These are phyloP conservation scores for Tarsius wallacei DNA, from an alignment of 2,797 vertebrate genomes.

Conservation along the genomic window DNA sequence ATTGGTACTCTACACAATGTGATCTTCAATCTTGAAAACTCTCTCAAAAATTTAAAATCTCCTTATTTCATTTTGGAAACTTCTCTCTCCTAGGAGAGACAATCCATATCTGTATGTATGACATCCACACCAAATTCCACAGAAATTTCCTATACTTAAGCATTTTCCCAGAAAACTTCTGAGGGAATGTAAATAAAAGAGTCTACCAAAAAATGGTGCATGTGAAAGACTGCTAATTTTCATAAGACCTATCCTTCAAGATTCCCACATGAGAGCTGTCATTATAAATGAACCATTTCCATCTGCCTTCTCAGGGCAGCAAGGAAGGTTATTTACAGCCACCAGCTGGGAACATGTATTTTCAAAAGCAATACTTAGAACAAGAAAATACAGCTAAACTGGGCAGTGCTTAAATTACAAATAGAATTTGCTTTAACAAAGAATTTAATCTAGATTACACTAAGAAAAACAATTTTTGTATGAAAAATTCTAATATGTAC, in stretches of 20 bases:
- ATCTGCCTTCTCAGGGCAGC: conserved; percentile 89
- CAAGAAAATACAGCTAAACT: conserved; percentile 62
- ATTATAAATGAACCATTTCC: conserved; percentile 90
- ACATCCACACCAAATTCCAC: conserved; percentile 67
- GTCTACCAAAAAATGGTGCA: conserved; percentile 85
- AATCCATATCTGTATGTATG: conserved; percentile 33
- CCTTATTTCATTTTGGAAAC: not conserved
- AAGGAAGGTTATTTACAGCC: conserved; percentile 90
- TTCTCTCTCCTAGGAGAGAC: conserved; percentile 55
- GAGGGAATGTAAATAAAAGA: conserved; percentile 82
- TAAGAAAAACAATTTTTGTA: not conserved
- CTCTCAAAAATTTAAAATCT: conserved; percentile 55
- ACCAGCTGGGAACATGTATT: conserved; percentile 87
- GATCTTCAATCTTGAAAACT: conserved; percentile 65
- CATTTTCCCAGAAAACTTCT: conserved; percentile 77
- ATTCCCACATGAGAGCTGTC: conserved; percentile 87
- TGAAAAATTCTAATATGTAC: conserved; percentile 27
- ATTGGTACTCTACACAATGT: not conserved
- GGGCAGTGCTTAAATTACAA: conserved; percentile 62
- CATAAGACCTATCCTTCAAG: conserved; percentile 86
- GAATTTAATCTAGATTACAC: conserved; percentile 22
- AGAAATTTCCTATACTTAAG: conserved; percentile 65
- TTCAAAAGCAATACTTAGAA: conserved; percentile 84
- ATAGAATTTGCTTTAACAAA: conserved; percentile 57
- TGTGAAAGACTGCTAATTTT: conserved; percentile 88